These are phyloP conservation scores for Lepeophtheirus nordmannii DNA, from an alignment of 2,888 invertebrate genomes.

Conservation along the genomic window DNA sequence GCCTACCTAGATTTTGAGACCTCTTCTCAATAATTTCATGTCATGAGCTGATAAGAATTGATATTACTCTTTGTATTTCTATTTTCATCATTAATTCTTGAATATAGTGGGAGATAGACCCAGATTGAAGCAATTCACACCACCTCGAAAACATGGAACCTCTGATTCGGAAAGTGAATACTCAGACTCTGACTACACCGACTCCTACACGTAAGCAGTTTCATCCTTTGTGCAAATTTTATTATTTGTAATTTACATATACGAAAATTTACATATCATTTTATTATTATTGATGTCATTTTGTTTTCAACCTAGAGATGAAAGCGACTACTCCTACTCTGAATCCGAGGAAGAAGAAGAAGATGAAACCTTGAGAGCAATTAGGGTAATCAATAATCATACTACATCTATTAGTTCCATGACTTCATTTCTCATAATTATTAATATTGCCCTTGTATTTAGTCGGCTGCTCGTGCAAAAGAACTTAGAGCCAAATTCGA, in stretches of 20 bases:
- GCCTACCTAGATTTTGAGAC: too few relatives aligned
- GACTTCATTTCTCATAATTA: not conserved
- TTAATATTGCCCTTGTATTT: not conserved
- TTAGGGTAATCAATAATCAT: slow-evolving; percentile 19
- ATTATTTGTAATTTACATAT: not conserved
- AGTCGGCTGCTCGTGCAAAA: slow-evolving; percentile 55
- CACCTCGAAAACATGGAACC: slow-evolving; percentile 42
- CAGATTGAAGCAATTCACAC: slow-evolving; percentile 73
- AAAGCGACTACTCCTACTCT: not conserved
- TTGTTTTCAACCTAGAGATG: not conserved
- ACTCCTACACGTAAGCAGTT: slow-evolving; percentile 32
- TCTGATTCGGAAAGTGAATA: slow-evolving; percentile 29
- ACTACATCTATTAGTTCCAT: too few relatives aligned
- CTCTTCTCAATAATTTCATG: too few relatives aligned
- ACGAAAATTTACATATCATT: too few relatives aligned
- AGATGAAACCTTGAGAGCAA: slow-evolving; percentile 32
- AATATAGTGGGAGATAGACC: slow-evolving; percentile 31
- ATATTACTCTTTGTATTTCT: not conserved
- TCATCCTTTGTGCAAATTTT: not conserved
- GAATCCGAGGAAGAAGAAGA: slow-evolving; percentile 41
- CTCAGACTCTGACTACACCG: slow-evolving; percentile 33
- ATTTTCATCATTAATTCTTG: not conserved
- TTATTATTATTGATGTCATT: too few relatives aligned
- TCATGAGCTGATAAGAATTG: too few relatives aligned
- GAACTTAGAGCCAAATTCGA: slow-evolving; percentile 73